Base-by-base conservation (phyloP, 2,888 invertebrate genomes). In the Pyrgus malvae region DNA sequence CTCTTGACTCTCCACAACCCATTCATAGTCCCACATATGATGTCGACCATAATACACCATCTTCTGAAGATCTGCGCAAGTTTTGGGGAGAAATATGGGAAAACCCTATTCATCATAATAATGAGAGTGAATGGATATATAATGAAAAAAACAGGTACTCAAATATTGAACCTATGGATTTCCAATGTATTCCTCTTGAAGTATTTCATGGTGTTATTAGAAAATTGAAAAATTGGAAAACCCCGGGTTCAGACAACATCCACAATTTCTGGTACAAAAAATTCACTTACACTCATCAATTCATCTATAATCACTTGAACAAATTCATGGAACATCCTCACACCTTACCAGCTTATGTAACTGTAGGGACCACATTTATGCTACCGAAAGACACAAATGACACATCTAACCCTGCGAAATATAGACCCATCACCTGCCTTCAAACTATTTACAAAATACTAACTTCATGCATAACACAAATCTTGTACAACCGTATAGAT, bases 401-500 rank as follows among this genome's bases (percentile, higher is more conserved):
- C 8, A 14, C 31, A 0, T 12, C 8, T 7, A 63, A 67, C 11
- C 66, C 68, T 7, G 44, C 62, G 1, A 64, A 67, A 53, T 70
- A 65, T 12, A 45, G 66, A 42, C 68, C 66, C 0, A 67, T 68
- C 0, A 67, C 68, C 3, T 70, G 68, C 21, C 40, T 69, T 7
- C 67, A 61, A 56, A 70, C 62, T 2, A 41, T 66, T 0, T 66
- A 64, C 35, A 69, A 67, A 61, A 60, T 67, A 0, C 11, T 64
- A 1, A 66, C 62, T 3, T 42, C 60, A 1, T 64, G 29, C 61
- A 6, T 68, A 1, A 50, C 57, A 3, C 38, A 66, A 35, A 4
- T 58, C 7, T 62, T 67, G 4, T 49, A 65, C 23, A 17, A 11
- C 12, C 64, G 66, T 27, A 5, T 61, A 2, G 8, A 42, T 2